Conservation (phyloP, 1,140 invertebrate genomes). For the Aphelinus atriplicis region DNA sequence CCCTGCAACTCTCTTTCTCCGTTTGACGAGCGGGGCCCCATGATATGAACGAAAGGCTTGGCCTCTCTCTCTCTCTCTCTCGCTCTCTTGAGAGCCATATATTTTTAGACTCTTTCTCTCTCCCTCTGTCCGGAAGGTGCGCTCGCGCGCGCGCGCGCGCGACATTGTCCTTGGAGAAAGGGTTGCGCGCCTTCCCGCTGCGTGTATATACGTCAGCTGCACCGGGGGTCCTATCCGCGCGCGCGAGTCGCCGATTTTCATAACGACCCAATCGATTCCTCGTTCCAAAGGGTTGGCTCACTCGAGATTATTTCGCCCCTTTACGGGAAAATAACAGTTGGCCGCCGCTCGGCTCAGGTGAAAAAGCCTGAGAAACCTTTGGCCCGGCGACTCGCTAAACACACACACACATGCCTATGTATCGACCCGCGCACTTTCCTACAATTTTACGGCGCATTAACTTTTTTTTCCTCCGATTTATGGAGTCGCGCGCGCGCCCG, state of each 20-base stretch:
- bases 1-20: slow-evolving; percentile 6
- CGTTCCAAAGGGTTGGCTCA: neutral
- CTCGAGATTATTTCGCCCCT: neutral
- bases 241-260: slow-evolving; percentile 37
- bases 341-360: neutral
- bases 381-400: slow-evolving; percentile 7
- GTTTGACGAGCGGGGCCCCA: no score
- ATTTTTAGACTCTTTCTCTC: neutral
- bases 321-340: neutral
- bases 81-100: no score
- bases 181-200: slow-evolving; percentile 26
- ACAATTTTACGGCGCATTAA: slow-evolving; percentile 17
- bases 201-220: slow-evolving; percentile 3
- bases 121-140: neutral
- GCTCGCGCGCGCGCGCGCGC: no score
- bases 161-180: no score
- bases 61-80: no score
- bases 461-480: slow-evolving; percentile 19
- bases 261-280: slow-evolving; percentile 39
- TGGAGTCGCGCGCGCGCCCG: slow-evolving; percentile 3
- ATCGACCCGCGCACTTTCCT: neutral
- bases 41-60: no score
- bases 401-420: neutral
- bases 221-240: slow-evolving; percentile 6
- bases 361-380: neutral